Conservation (phyloP, 2,797 vertebrate genomes). For the Notolabrus celidotus region DNA sequence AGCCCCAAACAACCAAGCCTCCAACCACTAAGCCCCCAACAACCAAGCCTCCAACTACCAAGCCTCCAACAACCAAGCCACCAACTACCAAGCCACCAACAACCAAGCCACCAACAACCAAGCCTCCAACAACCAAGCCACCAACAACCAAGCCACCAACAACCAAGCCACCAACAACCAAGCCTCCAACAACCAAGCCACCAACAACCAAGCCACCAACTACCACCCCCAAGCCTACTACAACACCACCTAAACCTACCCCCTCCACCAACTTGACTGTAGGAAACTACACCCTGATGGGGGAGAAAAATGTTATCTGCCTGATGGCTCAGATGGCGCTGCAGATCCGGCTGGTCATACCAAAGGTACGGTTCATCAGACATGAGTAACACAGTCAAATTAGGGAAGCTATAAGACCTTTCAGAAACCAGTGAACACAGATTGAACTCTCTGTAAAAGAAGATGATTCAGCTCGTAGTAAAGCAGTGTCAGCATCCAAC, state of each 20-base stretch:
- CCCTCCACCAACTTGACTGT: slow-evolving; percentile 31
- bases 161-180: background rate
- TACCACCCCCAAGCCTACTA: background rate
- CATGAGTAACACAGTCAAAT: background rate
- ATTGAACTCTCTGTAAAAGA: background rate
- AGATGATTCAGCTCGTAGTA: slow-evolving; percentile 24
- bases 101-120: background rate
- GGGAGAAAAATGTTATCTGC: slow-evolving; percentile 5
- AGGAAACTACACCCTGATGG: slow-evolving; percentile 68
- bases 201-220: background rate
- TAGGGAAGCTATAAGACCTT: background rate
- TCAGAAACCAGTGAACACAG: background rate
- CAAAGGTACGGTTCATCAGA: slow-evolving; percentile 57
- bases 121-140: background rate
- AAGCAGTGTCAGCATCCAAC: slow-evolving; percentile 23
- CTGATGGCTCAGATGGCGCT: slow-evolving; percentile 66
- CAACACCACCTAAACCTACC: slow-evolving; percentile 60
- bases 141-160: background rate
- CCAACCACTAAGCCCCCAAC: background rate
- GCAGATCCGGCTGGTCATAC: slow-evolving; percentile 64
- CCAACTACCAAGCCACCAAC: slow-evolving; percentile 3
- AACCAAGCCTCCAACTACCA: slow-evolving; percentile 48
- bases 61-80: slow-evolving; percentile 61
- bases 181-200: background rate
- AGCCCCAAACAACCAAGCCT: rapidly evolving